Evolutionary conservation across 2,888 invertebrate genomes (phyloP), one percentile per base, ranked within the genome.

Genomic region (Polylopha cassiicola): DNA sequence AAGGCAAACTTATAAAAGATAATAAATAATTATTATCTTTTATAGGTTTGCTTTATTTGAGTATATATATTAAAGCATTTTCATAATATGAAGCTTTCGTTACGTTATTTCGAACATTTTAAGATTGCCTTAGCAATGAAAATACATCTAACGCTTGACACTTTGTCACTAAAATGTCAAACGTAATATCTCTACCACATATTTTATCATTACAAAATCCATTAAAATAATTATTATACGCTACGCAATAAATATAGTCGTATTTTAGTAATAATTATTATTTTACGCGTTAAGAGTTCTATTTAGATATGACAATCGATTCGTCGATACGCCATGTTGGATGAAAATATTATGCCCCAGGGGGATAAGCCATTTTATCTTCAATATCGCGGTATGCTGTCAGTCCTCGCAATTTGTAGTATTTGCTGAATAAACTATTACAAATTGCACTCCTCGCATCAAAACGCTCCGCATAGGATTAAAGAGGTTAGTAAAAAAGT

Each of bases 291-390:
- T 8, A 3, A 41, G 36, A 24, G 24, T 15, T 30, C n/a, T 21
- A 5, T 16, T 36, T 1, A 2, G 15, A 21, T 11, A 10, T 20
- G 7, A 13, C 18, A 11, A 11, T n/a, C 24, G 11, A 20, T 9
- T 30, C 26, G 41, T n/a, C 3, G 6, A 10, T 3, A 9, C 34
- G 34, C 38, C 37, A 38, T 45, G 44, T 47, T 45, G 43, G 47
- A 42, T 39, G 29, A 29, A 23, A 41, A 17, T 31, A 22, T 39
- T 33, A 33, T 44, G 45, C 51, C 51, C 48, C 39, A 24, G 31
- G 51, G 51, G 46, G 44, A 37, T 38, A 32, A 37, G 42, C 48
- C 51, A 57, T 53, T 50, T 51, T 55, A 52, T 37, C 46, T 42
- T 43, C 43, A 41, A 31, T 39, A 39, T 42, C 37, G 21, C 15